A percentile compares a stretch with the other conserved stretches of the same genome.
These are phyloP conservation scores for Coluber constrictor DNA, from an alignment of 2,797 vertebrate genomes.

Conservation along the genomic window DNA sequence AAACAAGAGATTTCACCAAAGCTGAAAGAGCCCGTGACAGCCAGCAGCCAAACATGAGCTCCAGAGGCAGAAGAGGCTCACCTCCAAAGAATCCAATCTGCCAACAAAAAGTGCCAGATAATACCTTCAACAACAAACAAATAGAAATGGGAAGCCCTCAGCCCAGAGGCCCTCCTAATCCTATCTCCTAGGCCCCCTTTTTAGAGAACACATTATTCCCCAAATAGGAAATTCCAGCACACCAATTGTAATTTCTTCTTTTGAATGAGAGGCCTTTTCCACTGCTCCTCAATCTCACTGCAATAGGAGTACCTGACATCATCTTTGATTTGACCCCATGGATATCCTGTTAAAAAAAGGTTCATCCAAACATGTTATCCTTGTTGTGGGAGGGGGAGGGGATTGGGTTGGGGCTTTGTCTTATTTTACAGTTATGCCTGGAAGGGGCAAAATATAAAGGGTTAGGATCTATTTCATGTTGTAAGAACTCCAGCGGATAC, in stretches of 20 bases:
- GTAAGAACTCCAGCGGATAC: neutral
- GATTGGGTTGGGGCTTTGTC: neutral
- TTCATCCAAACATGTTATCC: neutral
- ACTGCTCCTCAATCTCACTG: neutral
- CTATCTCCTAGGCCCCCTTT: neutral
- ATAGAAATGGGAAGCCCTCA: neutral
- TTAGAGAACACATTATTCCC: neutral
- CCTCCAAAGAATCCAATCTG: slow-evolving; percentile 11
- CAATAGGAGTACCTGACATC: neutral
- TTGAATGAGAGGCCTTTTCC: neutral
- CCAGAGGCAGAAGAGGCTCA: neutral
- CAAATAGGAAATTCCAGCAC: neutral
- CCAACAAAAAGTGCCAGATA: neutral
- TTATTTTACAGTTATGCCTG: neutral
- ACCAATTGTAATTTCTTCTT: neutral
- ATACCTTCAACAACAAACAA: neutral
- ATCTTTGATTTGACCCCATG: neutral
- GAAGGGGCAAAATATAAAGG: neutral
- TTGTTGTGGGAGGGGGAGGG: neutral
- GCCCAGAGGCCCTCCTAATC: neutral
- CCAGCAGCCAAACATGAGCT: neutral
- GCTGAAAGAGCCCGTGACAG: neutral
- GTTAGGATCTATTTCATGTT: neutral
- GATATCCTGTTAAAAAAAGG: neutral
- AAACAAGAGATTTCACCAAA: neutral